Conservation (phyloP, 2,113 vertebrate species). For the Nothobranchius kuhntae region DNA sequence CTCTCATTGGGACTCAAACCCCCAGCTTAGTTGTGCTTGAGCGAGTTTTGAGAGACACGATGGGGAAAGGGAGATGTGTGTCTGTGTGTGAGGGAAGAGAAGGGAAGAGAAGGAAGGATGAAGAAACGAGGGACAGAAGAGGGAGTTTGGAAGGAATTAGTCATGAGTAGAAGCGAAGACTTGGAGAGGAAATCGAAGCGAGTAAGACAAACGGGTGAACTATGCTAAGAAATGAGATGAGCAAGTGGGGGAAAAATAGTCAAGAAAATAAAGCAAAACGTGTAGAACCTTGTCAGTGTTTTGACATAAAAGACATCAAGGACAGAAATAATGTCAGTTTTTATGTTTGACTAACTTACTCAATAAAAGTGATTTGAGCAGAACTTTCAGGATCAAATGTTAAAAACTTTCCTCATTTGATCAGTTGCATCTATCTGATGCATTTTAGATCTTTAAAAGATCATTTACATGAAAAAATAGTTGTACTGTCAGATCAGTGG, state of each 20-base stretch:
- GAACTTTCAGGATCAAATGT: too few relatives aligned
- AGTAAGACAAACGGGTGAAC: constrained; percentile 33
- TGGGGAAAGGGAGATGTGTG: constrained; percentile 37
- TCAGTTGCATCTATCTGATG: too few relatives aligned
- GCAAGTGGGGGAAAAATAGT: neutral
- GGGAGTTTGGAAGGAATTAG: constrained; percentile 41
- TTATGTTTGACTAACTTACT: too few relatives aligned
- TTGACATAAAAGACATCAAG: neutral
- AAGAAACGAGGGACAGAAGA: constrained; percentile 25
- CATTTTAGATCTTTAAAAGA: too few relatives aligned
- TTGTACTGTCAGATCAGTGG: too few relatives aligned
- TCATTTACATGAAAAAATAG: too few relatives aligned
- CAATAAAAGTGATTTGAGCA: too few relatives aligned
- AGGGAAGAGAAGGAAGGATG: constrained; percentile 19
- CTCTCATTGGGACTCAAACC: constrained; percentile 79
- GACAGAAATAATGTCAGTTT: too few relatives aligned
- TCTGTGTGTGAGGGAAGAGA: constrained; percentile 13
- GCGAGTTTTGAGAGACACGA: constrained; percentile 74
- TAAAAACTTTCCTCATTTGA: too few relatives aligned
- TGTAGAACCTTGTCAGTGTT: neutral
- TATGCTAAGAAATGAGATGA: constrained; percentile 13
- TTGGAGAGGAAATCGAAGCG: constrained; percentile 39
- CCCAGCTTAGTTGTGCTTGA: constrained; percentile 77
- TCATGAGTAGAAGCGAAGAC: constrained; percentile 35
- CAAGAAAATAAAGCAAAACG: neutral